These are phyloP conservation scores for Telmatochromis brichardi DNA, from an alignment of 2,113 vertebrate species.

Conservation along the genomic window DNA sequence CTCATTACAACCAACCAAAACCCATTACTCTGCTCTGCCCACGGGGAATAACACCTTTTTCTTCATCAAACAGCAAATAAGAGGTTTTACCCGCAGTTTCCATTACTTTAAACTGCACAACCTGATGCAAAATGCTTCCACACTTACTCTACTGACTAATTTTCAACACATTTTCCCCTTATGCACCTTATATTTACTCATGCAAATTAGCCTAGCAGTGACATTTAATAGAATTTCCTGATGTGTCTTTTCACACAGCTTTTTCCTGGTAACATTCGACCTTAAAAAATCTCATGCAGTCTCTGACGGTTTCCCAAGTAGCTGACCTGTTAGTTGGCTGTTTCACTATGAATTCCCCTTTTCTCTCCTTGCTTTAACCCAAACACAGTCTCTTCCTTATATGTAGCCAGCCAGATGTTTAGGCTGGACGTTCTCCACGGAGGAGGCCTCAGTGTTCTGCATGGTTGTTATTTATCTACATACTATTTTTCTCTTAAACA, in stretches of 20 bases:
- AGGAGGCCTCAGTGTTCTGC: slow-evolving; percentile 36
- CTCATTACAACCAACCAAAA: slow-evolving; percentile 57
- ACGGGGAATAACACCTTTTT: slow-evolving; percentile 54
- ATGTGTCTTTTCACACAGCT: not conserved
- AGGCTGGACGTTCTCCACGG: slow-evolving; percentile 42
- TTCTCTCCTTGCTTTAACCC: slow-evolving; percentile 43
- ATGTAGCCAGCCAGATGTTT: slow-evolving; percentile 49
- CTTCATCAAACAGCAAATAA: slow-evolving; percentile 42
- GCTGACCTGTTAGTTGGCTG: not conserved
- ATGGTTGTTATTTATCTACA: slow-evolving; percentile 53
- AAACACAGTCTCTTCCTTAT: slow-evolving; percentile 37
- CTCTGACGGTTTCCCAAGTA: not conserved
- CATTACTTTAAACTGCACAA: slow-evolving; percentile 9
- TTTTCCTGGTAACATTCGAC: not conserved
- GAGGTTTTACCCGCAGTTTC: slow-evolving; percentile 31
- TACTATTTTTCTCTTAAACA: slow-evolving; percentile 48
- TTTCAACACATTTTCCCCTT: not conserved
- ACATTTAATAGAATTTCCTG: not conserved
- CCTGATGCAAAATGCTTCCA: not conserved
- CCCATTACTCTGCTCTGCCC: slow-evolving; percentile 41
- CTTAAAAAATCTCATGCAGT: not conserved
- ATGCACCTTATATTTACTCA: not conserved
- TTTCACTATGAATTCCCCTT: slow-evolving; percentile 30
- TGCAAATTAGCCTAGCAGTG: not conserved
- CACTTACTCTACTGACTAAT: not conserved